phyloP scores from a whole-genome alignment of 1,140 invertebrate species.

The Daktulosphaira vitifoliae region DNA sequence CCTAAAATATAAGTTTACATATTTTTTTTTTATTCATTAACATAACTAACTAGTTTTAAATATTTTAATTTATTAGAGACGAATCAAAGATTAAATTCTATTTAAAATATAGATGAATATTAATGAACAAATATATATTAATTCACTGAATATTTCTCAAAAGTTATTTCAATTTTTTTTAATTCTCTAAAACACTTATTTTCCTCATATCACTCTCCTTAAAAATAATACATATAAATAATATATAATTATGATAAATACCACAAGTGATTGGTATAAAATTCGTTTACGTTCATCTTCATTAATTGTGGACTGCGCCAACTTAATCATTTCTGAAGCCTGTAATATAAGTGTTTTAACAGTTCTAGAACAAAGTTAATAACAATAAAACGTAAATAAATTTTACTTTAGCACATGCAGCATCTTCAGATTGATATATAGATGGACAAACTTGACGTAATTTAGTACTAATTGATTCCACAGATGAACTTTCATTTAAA shows the following conservation, averaged over 20 bases:
- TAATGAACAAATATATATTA: too few species aligned
- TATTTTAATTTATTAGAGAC: too few species aligned
- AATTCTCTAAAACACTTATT: too few species aligned
- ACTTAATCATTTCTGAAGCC: slow-evolving; percentile 80
- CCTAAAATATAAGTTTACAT: slow-evolving; percentile 48
- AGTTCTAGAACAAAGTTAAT: too few species aligned
- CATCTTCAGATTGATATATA: slow-evolving; percentile 91
- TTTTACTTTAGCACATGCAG: slow-evolving; percentile 78
- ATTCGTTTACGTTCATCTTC: slow-evolving; percentile 51
- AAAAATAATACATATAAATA: too few species aligned
- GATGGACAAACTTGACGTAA: slow-evolving; percentile 88
- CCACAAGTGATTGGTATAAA: slow-evolving; percentile 20
- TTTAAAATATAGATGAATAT: too few species aligned
- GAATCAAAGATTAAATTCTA: too few species aligned
- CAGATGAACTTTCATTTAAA: slow-evolving; percentile 86
- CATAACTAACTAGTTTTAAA: too few species aligned
- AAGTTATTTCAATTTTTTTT: too few species aligned
- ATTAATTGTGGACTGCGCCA: slow-evolving; percentile 61
- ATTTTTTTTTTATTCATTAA: too few species aligned
- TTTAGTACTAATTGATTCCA: slow-evolving; percentile 78
- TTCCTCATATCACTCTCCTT: too few species aligned
- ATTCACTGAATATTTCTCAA: too few species aligned
- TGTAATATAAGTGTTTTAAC: slow-evolving; percentile 44
- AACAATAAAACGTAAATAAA: neutral
- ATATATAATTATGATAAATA: neutral